Conservation (phyloP, 2,797 vertebrate species). For the Phoxinus dragarum region DNA sequence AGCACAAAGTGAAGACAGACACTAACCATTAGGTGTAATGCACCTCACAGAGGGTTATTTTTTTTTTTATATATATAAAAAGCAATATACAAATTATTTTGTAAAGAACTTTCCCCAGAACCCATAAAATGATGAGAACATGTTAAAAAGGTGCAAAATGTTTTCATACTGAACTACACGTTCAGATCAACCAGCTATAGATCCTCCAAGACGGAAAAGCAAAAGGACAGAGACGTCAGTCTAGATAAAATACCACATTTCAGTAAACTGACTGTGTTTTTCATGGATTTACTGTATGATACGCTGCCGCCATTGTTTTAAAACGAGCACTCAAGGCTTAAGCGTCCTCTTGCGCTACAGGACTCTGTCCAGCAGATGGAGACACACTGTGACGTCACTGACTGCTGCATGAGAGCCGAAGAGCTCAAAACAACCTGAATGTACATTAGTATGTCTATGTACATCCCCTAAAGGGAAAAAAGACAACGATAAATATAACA, state of each 20-base stretch:
- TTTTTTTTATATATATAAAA: neutral
- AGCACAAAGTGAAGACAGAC: neutral
- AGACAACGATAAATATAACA: neutral
- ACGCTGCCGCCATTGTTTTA: neutral
- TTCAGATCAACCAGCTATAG: neutral
- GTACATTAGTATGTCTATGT: no score
- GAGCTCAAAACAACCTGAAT: neutral
- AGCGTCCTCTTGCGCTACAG: neutral
- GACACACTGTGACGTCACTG: no score
- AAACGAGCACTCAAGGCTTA: neutral
- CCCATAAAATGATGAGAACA: no score
- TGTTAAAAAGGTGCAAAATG: neutral
- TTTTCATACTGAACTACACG: neutral
- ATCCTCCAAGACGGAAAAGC: neutral
- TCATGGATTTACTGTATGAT: neutral
- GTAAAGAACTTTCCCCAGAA: neutral
- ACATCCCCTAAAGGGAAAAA: neutral
- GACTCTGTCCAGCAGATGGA: neutral
- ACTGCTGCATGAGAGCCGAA: neutral
- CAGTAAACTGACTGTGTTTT: neutral
- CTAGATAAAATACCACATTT: neutral
- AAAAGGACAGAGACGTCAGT: neutral
- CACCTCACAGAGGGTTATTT: neutral
- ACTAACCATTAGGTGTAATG: neutral
- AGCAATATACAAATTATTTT: neutral